Base-by-base conservation (phyloP, 1,140 invertebrate genomes). In the Catajapyx aquilonaris region DNA sequence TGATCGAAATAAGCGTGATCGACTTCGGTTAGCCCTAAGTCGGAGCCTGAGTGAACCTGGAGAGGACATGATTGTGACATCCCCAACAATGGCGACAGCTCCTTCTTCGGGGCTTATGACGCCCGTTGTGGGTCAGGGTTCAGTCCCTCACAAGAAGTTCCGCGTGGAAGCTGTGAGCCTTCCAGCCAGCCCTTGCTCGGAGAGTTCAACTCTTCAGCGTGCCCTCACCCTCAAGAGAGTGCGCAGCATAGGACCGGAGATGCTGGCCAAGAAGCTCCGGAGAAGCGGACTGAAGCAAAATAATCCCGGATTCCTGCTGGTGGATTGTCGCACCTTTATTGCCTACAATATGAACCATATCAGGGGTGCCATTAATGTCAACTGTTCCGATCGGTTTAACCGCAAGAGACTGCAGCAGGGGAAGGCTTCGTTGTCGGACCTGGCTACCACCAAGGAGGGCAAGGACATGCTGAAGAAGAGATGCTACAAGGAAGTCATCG, bases 291-390 rank as follows among this genome's bases (percentile, higher is more conserved):
- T 57, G 30, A 50, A 57, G 30, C 35, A 51, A 45, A 28, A 40
- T 41, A 15, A 38, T 33, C 22, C 38, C 49, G 45, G 46, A 18
- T 60, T 69, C 30, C 55, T 78, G 2, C 44, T 80, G 0, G 47
- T 81, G 16, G 78, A 83, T 48, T 75, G 75, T 49, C 62, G 78
- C 20, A 65, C 76, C 0, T 79, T 80, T 46, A 65, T 79, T 17
- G 62, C 66, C 16, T 81, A 72, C 55, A 77, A 78, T 49, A 60
- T 68, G 20, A 67, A 65, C 43, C 78, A 83, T 52, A 68, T 81
- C 23, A 56, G 60, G 18, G 73, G 74, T 11, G 71, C 77, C 13
- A 68, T 80, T 38, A 80, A 81, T 55, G 63, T 81, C 16, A 77
- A 76, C 52, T 79, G 76, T 49, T 67, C 70, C 2, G 77, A 81